Evolutionary conservation across 2,797 vertebrate species (phyloP).

Genomic region (Notoglanidium macrostoma): DNA sequence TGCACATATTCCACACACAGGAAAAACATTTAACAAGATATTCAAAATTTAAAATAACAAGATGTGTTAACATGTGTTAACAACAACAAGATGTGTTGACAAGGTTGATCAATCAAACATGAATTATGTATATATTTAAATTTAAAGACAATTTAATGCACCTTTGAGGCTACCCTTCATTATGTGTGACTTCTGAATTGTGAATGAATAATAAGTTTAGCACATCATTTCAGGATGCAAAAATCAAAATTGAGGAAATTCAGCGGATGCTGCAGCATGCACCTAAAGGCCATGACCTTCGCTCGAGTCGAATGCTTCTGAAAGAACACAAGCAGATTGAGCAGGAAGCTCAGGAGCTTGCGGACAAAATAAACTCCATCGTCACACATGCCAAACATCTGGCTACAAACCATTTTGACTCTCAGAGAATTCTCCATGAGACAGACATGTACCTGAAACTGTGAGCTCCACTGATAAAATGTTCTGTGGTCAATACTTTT

Average conservation of each 20-base stretch:
- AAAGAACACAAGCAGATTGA: constrained; percentile 83
- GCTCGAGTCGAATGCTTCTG: constrained; percentile 79
- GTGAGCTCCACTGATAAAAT: constrained; percentile 63
- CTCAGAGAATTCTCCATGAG: constrained; percentile 79
- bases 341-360: constrained; percentile 79
- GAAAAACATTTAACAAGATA: background rate
- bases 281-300: constrained; percentile 79
- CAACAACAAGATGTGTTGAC: too few species aligned
- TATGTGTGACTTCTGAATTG: background rate
- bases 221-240: constrained; percentile 77
- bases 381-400: constrained; percentile 75
- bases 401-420: constrained; percentile 83
- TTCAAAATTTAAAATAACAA: background rate
- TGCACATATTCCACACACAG: background rate
- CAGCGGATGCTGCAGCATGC: constrained; percentile 79
- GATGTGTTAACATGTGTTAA: background rate
- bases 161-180: background rate
- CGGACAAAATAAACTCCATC: constrained; percentile 84
- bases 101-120: background rate
- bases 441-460: constrained; percentile 81
- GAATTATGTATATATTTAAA: background rate
- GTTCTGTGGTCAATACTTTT: background rate
- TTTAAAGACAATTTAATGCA: background rate
- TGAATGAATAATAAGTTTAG: background rate
- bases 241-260: constrained; percentile 83